phyloP scores from a whole-genome alignment of 2,113 vertebrate species.

The Dolichotis patagonum region DNA sequence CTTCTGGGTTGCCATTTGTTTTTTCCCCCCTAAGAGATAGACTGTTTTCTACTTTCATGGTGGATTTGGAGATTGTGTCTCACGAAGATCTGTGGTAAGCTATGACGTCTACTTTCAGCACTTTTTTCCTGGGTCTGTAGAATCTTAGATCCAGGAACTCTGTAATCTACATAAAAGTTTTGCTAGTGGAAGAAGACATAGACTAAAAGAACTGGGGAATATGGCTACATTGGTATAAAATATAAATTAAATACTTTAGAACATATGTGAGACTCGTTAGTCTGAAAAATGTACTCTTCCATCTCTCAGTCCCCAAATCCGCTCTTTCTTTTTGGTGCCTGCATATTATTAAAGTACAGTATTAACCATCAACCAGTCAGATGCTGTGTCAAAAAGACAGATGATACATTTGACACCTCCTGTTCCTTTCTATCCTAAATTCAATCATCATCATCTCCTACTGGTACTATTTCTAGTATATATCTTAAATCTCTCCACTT shows the following conservation, averaged over 20 bases:
- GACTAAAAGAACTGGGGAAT: neutral
- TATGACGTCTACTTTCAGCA: neutral
- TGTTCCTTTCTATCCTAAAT: neutral
- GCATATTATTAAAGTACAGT: neutral
- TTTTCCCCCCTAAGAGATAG: neutral
- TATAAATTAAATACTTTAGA: neutral
- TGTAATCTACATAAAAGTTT: conserved; percentile 5
- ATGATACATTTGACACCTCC: neutral
- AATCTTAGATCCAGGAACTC: neutral
- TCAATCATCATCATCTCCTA: neutral
- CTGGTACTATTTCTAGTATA: neutral
- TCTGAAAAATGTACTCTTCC: neutral
- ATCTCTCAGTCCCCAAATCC: neutral
- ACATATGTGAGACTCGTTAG: neutral
- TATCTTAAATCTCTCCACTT: neutral
- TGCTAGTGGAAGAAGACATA: neutral
- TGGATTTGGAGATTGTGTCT: neutral
- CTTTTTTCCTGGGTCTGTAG: neutral
- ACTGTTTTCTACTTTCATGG: neutral
- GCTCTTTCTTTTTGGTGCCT: neutral
- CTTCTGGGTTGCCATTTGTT: neutral
- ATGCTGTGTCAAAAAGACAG: neutral
- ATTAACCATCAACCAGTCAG: neutral
- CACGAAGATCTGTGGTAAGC: neutral
- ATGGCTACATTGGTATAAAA: neutral